Conservation (phyloP, 2,797 vertebrate species). For the Gymnopithys bicolor region DNA sequence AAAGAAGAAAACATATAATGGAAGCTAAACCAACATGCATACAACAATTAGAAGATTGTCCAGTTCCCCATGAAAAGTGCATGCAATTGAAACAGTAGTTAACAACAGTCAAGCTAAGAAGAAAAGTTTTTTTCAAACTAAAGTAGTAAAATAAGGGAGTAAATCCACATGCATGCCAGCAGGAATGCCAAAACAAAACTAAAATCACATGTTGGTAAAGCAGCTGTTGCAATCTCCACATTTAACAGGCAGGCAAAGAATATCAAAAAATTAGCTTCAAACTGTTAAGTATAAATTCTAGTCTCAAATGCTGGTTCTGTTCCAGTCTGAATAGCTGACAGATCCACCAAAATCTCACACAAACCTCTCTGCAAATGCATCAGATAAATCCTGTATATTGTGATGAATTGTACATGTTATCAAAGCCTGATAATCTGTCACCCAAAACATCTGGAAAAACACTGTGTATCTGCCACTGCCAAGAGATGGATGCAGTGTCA, state of each 20-base stretch:
- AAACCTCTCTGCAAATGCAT: not conserved
- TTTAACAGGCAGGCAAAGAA: not conserved
- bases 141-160: not conserved
- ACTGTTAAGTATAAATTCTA: not conserved
- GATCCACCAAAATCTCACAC: not conserved
- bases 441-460: not conserved
- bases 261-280: not conserved
- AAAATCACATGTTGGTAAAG: slow-evolving; percentile 38
- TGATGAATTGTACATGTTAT: not conserved
- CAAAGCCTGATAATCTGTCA: not conserved
- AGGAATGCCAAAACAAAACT: slow-evolving; percentile 46
- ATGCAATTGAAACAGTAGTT: not conserved
- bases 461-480: not conserved
- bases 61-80: not conserved
- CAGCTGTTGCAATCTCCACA: slow-evolving; percentile 29
- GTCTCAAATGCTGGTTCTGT: slow-evolving; percentile 6
- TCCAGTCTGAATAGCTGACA: not conserved
- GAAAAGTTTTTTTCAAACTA: not conserved
- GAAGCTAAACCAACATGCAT: not conserved
- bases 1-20: not conserved
- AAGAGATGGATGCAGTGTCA: not conserved
- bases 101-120: not conserved
- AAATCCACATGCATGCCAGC: not conserved
- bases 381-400: not conserved
- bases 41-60: not conserved